Evolutionary conservation across 2,113 vertebrate genomes (phyloP).

Genomic region (Spilogale gracilis): DNA sequence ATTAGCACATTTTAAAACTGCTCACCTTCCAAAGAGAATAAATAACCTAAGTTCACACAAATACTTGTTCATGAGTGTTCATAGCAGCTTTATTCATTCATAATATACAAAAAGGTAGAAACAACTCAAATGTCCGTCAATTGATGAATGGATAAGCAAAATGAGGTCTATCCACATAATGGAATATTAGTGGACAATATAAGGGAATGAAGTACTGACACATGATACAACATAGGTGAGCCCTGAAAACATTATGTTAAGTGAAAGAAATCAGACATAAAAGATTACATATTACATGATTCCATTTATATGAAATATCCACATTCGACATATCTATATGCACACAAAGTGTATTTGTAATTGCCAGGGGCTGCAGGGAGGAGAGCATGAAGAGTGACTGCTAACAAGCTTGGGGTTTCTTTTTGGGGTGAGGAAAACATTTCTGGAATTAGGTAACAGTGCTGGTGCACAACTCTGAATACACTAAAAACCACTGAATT

Average conservation of each 20-base stretch:
- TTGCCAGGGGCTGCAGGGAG: neutral
- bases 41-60: neutral
- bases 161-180: neutral
- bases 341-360: neutral
- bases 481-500: neutral
- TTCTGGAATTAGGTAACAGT: neutral
- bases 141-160: slow-evolving; percentile 24
- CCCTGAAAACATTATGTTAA: neutral
- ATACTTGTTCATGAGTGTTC: neutral
- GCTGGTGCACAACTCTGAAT: neutral
- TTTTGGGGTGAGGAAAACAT: neutral
- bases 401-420: neutral
- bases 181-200: neutral
- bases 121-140: neutral
- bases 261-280: neutral
- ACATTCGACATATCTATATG: neutral
- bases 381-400: neutral
- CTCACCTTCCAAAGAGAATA: neutral
- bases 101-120: neutral
- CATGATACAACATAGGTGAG: neutral
- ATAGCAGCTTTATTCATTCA: neutral
- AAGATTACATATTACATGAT: neutral
- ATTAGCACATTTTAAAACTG: neutral
- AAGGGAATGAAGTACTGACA: neutral
- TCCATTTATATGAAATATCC: neutral